Evolutionary conservation across 2,113 vertebrate genomes (phyloP).

Genomic region (Lathamus discolor): DNA sequence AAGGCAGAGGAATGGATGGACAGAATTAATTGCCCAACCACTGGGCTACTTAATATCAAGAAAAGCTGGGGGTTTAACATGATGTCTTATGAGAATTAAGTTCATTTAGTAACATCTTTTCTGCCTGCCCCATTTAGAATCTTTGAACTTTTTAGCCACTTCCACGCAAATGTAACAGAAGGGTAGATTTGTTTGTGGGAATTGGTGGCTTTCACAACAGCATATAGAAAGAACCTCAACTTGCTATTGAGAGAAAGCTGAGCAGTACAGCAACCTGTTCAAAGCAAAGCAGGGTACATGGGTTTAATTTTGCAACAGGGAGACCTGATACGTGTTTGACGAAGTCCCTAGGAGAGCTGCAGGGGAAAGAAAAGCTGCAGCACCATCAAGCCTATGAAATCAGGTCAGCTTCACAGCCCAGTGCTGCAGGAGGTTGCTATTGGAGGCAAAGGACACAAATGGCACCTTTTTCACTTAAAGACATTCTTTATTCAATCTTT

Average conservation of each 20-base stretch:
- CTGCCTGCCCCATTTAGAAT: neutral
- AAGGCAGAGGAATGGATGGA: neutral
- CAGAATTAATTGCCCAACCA: neutral
- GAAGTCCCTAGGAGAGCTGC: neutral
- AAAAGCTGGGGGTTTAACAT: neutral
- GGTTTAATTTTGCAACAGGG: neutral
- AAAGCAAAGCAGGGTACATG: neutral
- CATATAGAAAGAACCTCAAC: neutral
- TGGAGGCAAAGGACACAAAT: neutral
- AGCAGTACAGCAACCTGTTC: neutral
- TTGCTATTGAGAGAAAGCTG: neutral
- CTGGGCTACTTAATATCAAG: neutral
- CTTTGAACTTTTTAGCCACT: neutral
- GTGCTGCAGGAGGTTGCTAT: neutral
- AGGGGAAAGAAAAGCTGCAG: neutral
- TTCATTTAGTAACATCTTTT: neutral
- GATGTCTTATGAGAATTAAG: neutral
- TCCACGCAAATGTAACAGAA: neutral
- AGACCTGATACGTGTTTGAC: neutral
- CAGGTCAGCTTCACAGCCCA: neutral
- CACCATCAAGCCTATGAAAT: neutral
- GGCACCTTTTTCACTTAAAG: constrained; percentile 69
- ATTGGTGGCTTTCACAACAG: neutral
- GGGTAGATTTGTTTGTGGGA: neutral
- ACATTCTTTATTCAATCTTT: constrained; percentile 80